Base-by-base conservation (phyloP, 2,113 vertebrate genomes). In the Zosterops japonicus region DNA sequence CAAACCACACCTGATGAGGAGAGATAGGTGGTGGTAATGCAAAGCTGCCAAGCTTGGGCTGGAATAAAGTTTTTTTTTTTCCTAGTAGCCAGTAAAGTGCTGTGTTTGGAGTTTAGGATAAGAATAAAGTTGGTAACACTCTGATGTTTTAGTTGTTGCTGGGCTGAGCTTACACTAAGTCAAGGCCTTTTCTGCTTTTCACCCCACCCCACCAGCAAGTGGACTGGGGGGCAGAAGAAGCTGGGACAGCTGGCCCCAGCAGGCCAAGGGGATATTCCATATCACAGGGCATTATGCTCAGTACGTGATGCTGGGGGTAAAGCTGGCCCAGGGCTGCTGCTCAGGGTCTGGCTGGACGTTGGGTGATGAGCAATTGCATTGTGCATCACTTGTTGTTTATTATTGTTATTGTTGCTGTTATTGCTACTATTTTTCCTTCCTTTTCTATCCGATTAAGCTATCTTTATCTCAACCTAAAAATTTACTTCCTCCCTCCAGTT, bases 141-240 rank as follows among this genome's bases (percentile, higher is more conserved):
- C 33, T 22, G 67, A 47, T 53, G 28, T 27, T 41, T 22, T n/a
- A 8, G 44, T 52, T 79, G 44, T 27, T 41, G n/a, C 67, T 47
- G 39, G 78, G 67, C 14, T 67, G 67, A 9, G 21, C 24, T 79
- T 44, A 21, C 27, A 8, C 8, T 19, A 7, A 39, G 33, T 36
- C 44, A 71, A 21, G 23, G 50, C 12, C 5, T 63, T 84, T 71
- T 59, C 52, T 79, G 39, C 39, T 72, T 13, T 44, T 53, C 39
- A 78, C 28, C 23, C 19, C 36, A 44, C 8, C 23, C 36, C 29
- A 53, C 17, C 52, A 60, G 12, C 0, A 0, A 23, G 52, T 25
- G 60, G 28, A 12, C 21, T 27, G n/a, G 5, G n/a, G n/a, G 46
- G 12, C 52, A 60, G 17, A 53, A 14, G 52, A 27, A 46, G 50